Evolutionary conservation across 2,888 invertebrate genomes (phyloP).

Genomic region (Acanthoscelides obtectus): DNA sequence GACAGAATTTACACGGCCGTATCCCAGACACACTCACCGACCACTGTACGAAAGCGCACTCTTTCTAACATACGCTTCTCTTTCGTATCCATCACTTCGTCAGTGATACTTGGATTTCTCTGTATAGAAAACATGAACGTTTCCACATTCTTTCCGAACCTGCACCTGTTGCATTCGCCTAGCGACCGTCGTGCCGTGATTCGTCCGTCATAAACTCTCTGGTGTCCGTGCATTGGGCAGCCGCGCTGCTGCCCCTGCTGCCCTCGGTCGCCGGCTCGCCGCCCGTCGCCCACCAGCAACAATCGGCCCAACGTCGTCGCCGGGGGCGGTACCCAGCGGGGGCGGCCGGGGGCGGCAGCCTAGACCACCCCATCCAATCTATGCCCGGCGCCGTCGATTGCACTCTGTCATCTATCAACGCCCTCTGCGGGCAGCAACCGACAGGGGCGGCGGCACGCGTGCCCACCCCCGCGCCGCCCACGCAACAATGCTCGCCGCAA

Average conservation of each 20-base stretch:
- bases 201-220: background rate
- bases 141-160: no score
- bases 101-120: no score
- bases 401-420: background rate
- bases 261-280: background rate
- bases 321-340: background rate
- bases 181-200: background rate
- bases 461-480: background rate
- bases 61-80: no score
- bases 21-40: no score
- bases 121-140: no score
- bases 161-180: background rate
- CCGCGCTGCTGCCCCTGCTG: background rate
- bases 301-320: background rate
- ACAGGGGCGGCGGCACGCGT: slow-evolving; percentile 26
- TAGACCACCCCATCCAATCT: background rate
- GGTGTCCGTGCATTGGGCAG: background rate
- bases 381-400: background rate
- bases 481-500: background rate
- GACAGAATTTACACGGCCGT: no score
- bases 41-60: no score
- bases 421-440: slow-evolving; percentile 36
- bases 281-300: background rate
- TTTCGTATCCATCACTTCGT: no score
- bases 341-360: background rate